Base-by-base conservation (phyloP, 2,113 vertebrate species). In the Xiphophorus couchianus region DNA sequence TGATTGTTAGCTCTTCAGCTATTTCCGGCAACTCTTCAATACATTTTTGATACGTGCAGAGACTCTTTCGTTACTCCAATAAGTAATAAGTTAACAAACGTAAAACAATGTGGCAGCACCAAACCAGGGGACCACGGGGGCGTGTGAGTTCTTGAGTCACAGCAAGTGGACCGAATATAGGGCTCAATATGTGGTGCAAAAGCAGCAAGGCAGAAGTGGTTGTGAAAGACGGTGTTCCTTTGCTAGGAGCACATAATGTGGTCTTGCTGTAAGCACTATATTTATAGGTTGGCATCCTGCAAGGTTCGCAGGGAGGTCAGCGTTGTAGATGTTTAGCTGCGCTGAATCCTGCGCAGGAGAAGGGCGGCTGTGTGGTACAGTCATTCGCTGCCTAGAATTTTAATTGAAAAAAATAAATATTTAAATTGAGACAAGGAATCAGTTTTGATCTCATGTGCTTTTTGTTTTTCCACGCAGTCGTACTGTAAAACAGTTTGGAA, bases 231-330 rank as follows among this genome's bases (percentile, higher is more conserved):
- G 77, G 63, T 74, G 77, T 83, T 86, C 60, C 77, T 76, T 71
- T 64, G 42, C 81, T 70, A 68, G 27, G 71, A 80, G 84, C 70
- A 19, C 74, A 77, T 83, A 72, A 35, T 73, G 71, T 63, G 66
- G 62, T 63, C 74, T 69, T 11, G 68, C 87, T 85, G 71, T 76
- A 78, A 87, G 80, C 80, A 77, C 58, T 77, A 66, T 84, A 73
- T 86, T 88, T 88, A 83, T 84, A 73, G 79, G 77, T 75, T 73
- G 81, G 85, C 83, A 76, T 74, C 29, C 22, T 3, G 63, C 66
- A 66, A 72, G 81, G 91, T 91, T 92, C 84, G 83, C 62, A 30
- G 3, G 65, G 63, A 77, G 87, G 90, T 92, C 87, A 92, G 63
- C 22, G 1, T 76, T 77, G 71, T 76, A 69, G 51, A 83, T 77